Evolutionary conservation across 92 coral and sea anemone genomes (phyloP).

Genomic region (Zoanthus gigantus): DNA sequence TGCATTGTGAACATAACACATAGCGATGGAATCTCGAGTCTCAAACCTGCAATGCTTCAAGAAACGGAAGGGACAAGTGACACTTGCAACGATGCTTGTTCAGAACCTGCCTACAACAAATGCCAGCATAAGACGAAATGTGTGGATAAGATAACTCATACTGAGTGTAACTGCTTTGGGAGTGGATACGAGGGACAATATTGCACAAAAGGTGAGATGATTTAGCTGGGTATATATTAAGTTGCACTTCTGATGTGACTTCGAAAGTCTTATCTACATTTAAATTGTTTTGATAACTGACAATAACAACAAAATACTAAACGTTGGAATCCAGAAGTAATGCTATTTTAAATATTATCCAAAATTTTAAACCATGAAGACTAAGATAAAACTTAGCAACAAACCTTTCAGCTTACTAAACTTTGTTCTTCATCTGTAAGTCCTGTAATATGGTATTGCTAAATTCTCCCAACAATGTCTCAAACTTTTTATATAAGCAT

Average conservation of each 20-base stretch:
- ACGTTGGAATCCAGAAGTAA: no score
- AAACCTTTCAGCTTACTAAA: no score
- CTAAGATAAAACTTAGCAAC: no score
- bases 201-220: conserved; percentile 74
- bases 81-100: conserved; percentile 74
- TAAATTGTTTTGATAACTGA: no score
- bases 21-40: conserved; percentile 16
- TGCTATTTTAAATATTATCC: no score
- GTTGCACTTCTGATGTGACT: not conserved
- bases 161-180: conserved; percentile 81
- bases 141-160: conserved; percentile 65
- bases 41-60: conserved; percentile 51
- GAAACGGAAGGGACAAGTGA: conserved; percentile 54
- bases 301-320: no score
- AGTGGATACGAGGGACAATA: conserved; percentile 82
- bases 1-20: conserved; percentile 70
- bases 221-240: not conserved
- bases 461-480: no score
- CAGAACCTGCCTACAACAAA: conserved; percentile 61
- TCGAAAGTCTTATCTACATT: no score
- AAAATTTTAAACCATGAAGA: no score
- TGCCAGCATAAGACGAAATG: conserved; percentile 76
- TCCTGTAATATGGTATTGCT: no score
- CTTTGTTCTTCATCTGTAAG: no score
- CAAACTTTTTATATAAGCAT: no score